Base-by-base conservation (phyloP, 2,888 invertebrate genomes). In the Apamea monoglypha region DNA sequence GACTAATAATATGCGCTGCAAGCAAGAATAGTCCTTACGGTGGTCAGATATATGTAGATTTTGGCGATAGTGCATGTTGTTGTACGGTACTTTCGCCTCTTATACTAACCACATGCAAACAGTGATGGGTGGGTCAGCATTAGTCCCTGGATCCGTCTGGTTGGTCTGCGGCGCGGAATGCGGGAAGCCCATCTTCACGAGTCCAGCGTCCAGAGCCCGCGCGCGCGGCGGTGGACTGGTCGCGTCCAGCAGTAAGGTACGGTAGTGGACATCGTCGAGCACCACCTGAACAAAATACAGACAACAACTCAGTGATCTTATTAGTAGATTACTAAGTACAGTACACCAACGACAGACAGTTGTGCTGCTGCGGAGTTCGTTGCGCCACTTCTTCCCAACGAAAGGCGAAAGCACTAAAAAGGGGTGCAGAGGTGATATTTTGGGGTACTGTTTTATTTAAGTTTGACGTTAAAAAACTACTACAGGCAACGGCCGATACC, bases 121-220 rank as follows among this genome's bases (percentile, higher is more conserved):
- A 50, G 99, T 98, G 84, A 99, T 97, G 12, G 98, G 98, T 71
- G 98, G 97, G 89, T 97, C 98, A 85, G 96, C 97, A 71, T 94
- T 94, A 77, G 92, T 88, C 32, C 91, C 78, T 2, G 93, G 90
- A 85, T 95, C 95, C 0, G 93, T 84, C 81, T 97, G 94, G 90
- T 97, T 96, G 90, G 97, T 97, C 89, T 97, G 97, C 12, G 97
- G 97, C 85, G 97, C 97, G 78, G 97, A 97, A 96, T 99, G 99
- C 12, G 99, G 99, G 95, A 99, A 99, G 69, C 99, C 99, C 99
- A 99, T 99, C 97, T 99, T 98, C 59, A 99, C 98, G 5, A 99
- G 97, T 76, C 98, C 97, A 32, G 98, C 98, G 77, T 98, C 98
- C 32, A 98, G 97, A 0, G 95, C 93, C 29, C 94, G 96, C 82